A percentile compares a stretch with the other conserved stretches of the same genome.
phyloP scores from a whole-genome alignment of 2,888 invertebrate species.

The Cynaeus angustus region DNA sequence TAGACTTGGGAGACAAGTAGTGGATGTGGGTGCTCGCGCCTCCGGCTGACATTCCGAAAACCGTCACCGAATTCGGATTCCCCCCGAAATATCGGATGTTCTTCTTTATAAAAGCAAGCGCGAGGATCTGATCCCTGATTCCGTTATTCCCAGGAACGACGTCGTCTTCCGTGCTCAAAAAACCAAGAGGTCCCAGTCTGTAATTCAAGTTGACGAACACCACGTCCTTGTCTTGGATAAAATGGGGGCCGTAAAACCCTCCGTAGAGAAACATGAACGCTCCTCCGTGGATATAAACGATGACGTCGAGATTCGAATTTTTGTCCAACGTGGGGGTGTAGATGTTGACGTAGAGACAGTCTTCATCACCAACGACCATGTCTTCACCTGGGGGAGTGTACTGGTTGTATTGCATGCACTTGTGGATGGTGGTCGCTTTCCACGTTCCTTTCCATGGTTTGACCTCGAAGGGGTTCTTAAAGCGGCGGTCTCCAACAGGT shows the following conservation, averaged over 20 bases:
- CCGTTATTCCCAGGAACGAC: constrained; percentile 82
- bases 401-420: constrained; percentile 62
- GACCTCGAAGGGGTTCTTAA: constrained; percentile 65
- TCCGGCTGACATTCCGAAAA: constrained; percentile 83
- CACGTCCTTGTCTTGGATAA: constrained; percentile 78
- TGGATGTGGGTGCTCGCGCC: constrained; percentile 85
- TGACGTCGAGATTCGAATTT: constrained; percentile 75
- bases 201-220: constrained; percentile 82
- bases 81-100: constrained; percentile 84
- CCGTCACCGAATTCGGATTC: constrained; percentile 79
- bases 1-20: constrained; percentile 55
- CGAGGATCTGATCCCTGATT: constrained; percentile 82
- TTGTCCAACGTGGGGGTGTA: constrained; percentile 74
- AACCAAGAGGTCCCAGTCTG: constrained; percentile 82
- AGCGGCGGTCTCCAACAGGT: constrained; percentile 52
- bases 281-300: constrained; percentile 80
- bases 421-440: constrained; percentile 75
- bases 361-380: constrained; percentile 75
- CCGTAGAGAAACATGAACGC: constrained; percentile 81
- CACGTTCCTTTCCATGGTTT: constrained; percentile 78
- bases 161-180: constrained; percentile 83
- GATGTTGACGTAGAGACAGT: constrained; percentile 80
- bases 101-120: constrained; percentile 80
- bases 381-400: constrained; percentile 5
- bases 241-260: constrained; percentile 73